Evolutionary conservation across 2,888 invertebrate species (phyloP).

Genomic region (Amphiduros pacificus): DNA sequence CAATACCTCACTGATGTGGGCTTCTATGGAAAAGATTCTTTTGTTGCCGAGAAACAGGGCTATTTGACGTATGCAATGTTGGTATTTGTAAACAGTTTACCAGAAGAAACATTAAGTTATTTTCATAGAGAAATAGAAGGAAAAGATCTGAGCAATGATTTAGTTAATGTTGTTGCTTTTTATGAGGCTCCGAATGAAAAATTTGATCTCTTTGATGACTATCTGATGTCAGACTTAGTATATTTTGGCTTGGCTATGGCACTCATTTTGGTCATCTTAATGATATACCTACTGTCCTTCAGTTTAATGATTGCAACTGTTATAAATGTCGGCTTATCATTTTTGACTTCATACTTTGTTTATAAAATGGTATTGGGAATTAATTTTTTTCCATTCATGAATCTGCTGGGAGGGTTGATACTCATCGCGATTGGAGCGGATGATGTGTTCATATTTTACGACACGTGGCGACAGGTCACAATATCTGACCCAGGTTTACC

Average conservation of each 20-base stretch:
- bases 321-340: constrained; percentile 18
- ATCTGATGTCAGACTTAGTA: constrained; percentile 15
- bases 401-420: constrained; percentile 87
- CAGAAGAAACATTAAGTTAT: no score
- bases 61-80: no score
- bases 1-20: constrained; percentile 79
- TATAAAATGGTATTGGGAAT: constrained; percentile 83
- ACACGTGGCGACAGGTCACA: constrained; percentile 76
- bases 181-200: neutral
- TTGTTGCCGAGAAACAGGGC: no score
- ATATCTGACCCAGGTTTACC: constrained; percentile 1
- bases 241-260: constrained; percentile 21
- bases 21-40: no score
- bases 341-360: constrained; percentile 65
- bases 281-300: constrained; percentile 19
- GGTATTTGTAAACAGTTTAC: no score
- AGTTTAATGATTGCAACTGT: constrained; percentile 21
- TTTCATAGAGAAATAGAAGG: no score
- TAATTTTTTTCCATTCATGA: constrained; percentile 94
- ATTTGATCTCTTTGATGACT: constrained; percentile 9
- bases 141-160: no score
- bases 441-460: constrained; percentile 84
- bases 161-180: constrained; percentile 5
- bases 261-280: constrained; percentile 18
- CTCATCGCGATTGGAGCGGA: constrained; percentile 83